Base-by-base conservation (phyloP, 92 coral and sea anemone species). In the Hydrozoanthus gracilis region DNA sequence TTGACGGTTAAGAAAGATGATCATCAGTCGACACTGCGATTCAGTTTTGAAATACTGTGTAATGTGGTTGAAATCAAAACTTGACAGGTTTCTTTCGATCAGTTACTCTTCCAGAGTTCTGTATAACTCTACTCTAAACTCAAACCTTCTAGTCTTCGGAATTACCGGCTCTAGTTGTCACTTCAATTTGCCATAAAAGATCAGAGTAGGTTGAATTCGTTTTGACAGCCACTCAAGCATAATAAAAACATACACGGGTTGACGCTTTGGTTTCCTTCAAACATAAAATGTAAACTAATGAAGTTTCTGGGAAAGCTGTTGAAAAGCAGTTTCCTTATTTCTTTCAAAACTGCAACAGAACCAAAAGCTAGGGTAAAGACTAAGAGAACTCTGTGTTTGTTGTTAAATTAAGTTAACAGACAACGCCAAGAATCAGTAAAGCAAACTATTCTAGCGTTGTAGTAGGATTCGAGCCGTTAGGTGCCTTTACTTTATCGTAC, bases 181-280 rank as follows among this genome's bases (percentile, higher is more conserved):
- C 17, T 67, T 64, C 74, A 48, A 7, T 50, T 47, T 65, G 58
- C 45, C 58, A 51, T 65, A 13, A 47, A 48, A 48, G 67, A 76
- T 80, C 74, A 48, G 8, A 65, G 56, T 18, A 35, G 62, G 8
- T 47, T 80, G 7, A 44, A 67, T 60, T 13, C 48, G 85, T 80
- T 64, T 17, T 64, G 74, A 80, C 52, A 80, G 66, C 66, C 85
- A 66, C 11, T 80, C 73, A 80, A 64, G 48, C 73, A 64, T 64
- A 10, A 80, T 44, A 64, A 4, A 0, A 27, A 27, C 39, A 27
- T 27, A 27, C 39, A 27, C 39, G 39, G 39, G 39, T 27, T 27
- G 39, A n/a, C 54, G 18, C 51, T 44, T 71, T 45, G 17, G 13
- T 47, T 74, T 74, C 61, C 44, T 60, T 48, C 79, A 6, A 11